A percentile compares a stretch with the other conserved stretches of the same genome.
These are phyloP conservation scores for Xestobium rufovillosum DNA, from an alignment of 2,888 invertebrate species.

Conservation along the genomic window DNA sequence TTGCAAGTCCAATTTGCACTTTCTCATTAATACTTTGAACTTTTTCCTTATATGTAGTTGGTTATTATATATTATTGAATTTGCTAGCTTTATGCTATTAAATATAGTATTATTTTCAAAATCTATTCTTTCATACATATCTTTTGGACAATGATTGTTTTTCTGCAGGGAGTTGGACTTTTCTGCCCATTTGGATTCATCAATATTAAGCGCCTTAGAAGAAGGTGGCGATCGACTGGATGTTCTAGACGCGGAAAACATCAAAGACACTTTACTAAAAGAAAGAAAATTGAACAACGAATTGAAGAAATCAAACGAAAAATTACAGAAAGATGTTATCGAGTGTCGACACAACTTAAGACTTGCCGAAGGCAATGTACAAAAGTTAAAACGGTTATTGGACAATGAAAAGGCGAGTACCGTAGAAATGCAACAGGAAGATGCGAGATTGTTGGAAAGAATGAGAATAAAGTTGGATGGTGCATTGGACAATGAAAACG, in stretches of 20 bases:
- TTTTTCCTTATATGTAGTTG: too few relatives aligned
- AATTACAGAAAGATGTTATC: constrained; percentile 42
- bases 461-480: constrained; percentile 57
- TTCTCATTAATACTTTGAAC: too few relatives aligned
- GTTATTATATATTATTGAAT: too few relatives aligned
- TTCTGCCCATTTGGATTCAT: constrained; percentile 53
- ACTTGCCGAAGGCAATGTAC: constrained; percentile 47
- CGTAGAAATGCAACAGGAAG: constrained; percentile 52
- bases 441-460: constrained; percentile 58
- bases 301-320: constrained; percentile 46
- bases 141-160: too few relatives aligned
- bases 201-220: constrained; percentile 51
- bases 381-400: constrained; percentile 50
- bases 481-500: constrained; percentile 56
- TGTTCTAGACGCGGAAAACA: constrained; percentile 23
- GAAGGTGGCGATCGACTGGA: constrained; percentile 37
- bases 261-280: constrained; percentile 42
- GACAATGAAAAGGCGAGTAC: constrained; percentile 53
- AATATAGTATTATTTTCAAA: too few relatives aligned
- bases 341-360: constrained; percentile 43
- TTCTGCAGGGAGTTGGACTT: constrained; percentile 53
- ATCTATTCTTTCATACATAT: too few relatives aligned
- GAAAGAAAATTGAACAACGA: constrained; percentile 47
- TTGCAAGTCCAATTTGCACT: too few relatives aligned
- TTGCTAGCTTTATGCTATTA: too few relatives aligned